Evolutionary conservation across 2,888 invertebrate genomes (phyloP).

Genomic region (Horisme vitalbata): DNA sequence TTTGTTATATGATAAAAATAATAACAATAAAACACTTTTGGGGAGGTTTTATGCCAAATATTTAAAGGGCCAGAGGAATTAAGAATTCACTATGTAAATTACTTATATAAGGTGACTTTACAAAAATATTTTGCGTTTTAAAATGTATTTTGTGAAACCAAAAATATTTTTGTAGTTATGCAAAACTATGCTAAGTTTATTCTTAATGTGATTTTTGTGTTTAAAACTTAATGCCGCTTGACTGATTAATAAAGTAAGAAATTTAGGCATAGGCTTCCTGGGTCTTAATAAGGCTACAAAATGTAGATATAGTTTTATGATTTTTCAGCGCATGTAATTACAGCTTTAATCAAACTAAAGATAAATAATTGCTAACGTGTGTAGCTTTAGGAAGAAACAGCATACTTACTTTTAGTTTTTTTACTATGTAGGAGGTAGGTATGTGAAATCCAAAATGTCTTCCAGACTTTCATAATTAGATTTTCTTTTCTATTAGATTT

Average conservation of each 20-base stretch:
- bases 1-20: background rate
- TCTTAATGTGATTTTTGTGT: constrained; percentile 19
- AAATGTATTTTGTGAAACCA: no score
- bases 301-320: constrained; percentile 19
- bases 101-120: no score
- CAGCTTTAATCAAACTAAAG: constrained; percentile 44
- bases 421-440: background rate
- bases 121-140: no score
- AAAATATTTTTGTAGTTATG: no score
- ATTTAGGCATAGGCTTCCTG: constrained; percentile 10
- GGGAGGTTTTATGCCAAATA: no score
- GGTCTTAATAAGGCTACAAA: constrained; percentile 2
- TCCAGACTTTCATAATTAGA: background rate
- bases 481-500: background rate
- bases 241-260: constrained; percentile 26
- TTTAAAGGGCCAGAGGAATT: no score
- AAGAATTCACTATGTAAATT: no score
- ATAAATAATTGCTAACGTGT: constrained; percentile 21
- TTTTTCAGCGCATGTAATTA: constrained; percentile 28
- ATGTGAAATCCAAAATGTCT: constrained; percentile 5
- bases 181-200: no score
- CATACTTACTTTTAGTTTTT: background rate
- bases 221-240: constrained; percentile 31
- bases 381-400: no score
- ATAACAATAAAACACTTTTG: no score